Evolutionary conservation across 2,113 vertebrate genomes (phyloP), one percentile per base, ranked within the genome.

Genomic region (cat (Felis catus)): DNA sequence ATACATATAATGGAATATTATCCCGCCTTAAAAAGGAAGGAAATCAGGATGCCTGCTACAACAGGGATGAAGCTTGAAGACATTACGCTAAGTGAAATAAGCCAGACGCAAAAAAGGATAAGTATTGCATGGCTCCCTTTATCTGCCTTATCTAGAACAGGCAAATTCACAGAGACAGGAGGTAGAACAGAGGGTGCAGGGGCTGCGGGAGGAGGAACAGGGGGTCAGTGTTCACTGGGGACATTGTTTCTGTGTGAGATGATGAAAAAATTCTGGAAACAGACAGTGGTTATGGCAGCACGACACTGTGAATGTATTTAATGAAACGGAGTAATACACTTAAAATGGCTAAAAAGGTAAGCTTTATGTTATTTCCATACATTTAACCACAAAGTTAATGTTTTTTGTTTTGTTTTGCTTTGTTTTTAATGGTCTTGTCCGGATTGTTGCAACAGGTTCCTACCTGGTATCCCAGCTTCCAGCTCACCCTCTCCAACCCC

Each of bases 211-310:
- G 53, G 76, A 12, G 1, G 1, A 21, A 1, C 15, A 13, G 12
- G 23, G 31, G 88, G 12, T 23, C 3, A 27, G 55, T 11, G 86
- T 14, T 51, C 74, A 48, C 41, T 29, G 41, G 39, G 73, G 73
- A 45, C 25, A 45, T 6, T 29, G 73, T 45, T 73, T 19, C 45
- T n/a, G 48, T n/a, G 31, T 7, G 13, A 6, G 48, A 58, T 9
- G 61, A 68, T 9, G 39, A 71, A 23, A 31, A 79, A 9, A 9
- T 66, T 61, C 16, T 23, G 51, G 25, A 68, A 53, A 16, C 1
- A 3, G 10, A 31, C 0, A 8, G 5, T 25, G 5, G 27, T 25
- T 41, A 36, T 7, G 13, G 70, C 18, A 36, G 61, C 48, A 9
- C 45, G 3, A n/a, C 36, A 7, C 3, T 1, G 48, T 15, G 36